These are phyloP conservation scores for Ceratina calcarata DNA, from an alignment of 1,140 invertebrate species.

Conservation along the genomic window DNA sequence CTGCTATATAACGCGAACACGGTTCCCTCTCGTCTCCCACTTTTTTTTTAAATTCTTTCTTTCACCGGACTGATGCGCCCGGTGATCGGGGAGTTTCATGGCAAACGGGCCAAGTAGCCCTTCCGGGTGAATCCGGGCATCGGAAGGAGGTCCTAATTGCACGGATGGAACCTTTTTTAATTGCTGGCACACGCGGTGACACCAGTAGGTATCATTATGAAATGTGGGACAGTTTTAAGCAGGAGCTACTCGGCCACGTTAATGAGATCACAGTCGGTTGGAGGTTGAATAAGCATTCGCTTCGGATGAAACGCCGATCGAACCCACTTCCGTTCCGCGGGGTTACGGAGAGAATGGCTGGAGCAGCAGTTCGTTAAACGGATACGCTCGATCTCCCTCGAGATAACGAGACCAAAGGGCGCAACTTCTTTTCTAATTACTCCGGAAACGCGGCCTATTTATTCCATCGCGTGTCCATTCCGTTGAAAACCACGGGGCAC, in stretches of 20 bases:
- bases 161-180: conserved; percentile 47
- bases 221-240: conserved; percentile 55
- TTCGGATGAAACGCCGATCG: conserved; percentile 29
- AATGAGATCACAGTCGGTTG: conserved; percentile 60
- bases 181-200: conserved; percentile 43
- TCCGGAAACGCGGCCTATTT: conserved; percentile 22
- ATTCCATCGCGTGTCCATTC: background rate
- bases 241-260: conserved; percentile 44
- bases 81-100: background rate
- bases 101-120: conserved; percentile 39
- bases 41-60: conserved; percentile 2
- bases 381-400: conserved; percentile 56
- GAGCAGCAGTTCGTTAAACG: conserved; percentile 63
- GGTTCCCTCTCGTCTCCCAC: background rate
- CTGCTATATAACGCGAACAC: background rate
- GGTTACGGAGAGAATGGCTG: conserved; percentile 34
- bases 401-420: conserved; percentile 45
- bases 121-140: background rate
- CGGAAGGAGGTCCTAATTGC: conserved; percentile 45
- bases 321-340: conserved; percentile 1
- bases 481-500: too few species aligned
- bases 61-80: background rate
- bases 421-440: conserved; percentile 54
- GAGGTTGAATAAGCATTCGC: conserved; percentile 32
- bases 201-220: conserved; percentile 54